phyloP scores from a whole-genome alignment of 2,797 vertebrate species.

The Pseudocheirus occidentalis region DNA sequence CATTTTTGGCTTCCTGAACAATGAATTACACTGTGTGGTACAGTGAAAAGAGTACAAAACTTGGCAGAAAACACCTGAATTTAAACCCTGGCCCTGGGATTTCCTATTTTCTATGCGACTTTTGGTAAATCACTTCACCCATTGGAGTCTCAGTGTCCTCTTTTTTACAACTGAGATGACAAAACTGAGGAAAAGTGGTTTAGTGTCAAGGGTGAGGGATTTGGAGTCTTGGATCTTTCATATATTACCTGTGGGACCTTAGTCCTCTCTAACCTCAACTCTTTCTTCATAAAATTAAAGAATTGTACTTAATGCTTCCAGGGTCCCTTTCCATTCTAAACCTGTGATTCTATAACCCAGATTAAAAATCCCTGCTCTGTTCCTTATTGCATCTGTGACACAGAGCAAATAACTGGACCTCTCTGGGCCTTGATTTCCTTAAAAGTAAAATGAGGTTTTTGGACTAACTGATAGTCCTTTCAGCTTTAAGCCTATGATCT shows the following conservation, averaged over 20 bases:
- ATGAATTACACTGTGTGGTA: constrained; percentile 34
- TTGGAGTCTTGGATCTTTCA: background rate
- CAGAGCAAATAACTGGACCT: background rate
- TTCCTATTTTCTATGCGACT: background rate
- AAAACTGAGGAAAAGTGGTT: background rate
- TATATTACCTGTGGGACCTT: background rate
- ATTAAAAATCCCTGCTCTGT: background rate
- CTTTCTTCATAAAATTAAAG: background rate
- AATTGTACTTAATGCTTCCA: background rate
- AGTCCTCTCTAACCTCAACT: background rate
- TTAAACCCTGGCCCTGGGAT: background rate
- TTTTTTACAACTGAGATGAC: background rate
- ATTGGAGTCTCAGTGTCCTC: background rate
- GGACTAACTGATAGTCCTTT: background rate
- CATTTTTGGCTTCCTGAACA: constrained; percentile 73
- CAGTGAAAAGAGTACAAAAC: background rate
- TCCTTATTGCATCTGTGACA: background rate
- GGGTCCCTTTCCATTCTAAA: background rate
- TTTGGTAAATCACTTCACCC: background rate
- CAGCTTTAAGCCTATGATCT: background rate
- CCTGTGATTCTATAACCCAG: background rate
- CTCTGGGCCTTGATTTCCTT: background rate
- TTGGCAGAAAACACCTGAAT: background rate
- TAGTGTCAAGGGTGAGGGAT: background rate
- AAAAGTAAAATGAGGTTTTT: background rate